A percentile compares a stretch with the other conserved stretches of the same genome.
phyloP scores from a whole-genome alignment of 2,888 invertebrate species.

The Conomelus anceps region DNA sequence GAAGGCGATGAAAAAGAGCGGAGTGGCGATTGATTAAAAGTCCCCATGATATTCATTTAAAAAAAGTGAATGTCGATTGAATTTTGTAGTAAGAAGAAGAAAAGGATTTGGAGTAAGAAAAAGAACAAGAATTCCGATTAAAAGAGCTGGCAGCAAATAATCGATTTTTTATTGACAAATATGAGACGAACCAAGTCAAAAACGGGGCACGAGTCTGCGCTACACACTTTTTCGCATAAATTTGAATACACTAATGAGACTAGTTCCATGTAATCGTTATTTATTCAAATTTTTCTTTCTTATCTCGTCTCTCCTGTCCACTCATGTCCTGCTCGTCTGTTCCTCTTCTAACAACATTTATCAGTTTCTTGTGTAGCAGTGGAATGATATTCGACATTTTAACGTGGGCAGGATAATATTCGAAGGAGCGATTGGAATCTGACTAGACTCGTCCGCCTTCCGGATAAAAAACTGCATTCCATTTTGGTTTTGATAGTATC shows the following conservation, averaged over 20 bases:
- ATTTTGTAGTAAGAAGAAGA: not conserved
- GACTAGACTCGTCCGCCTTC: too few species aligned
- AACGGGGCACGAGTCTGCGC: not conserved
- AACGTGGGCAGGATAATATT: not conserved
- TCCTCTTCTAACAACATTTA: not conserved
- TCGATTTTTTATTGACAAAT: not conserved
- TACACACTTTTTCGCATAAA: not conserved
- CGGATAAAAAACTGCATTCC: not conserved
- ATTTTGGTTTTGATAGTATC: not conserved
- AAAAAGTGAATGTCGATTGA: not conserved
- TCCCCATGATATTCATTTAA: not conserved
- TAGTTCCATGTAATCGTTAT: not conserved
- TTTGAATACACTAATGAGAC: not conserved
- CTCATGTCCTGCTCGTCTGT: not conserved
- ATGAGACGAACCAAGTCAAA: not conserved
- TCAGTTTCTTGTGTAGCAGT: not conserved
- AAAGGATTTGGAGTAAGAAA: not conserved
- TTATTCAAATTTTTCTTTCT: not conserved
- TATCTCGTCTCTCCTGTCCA: not conserved
- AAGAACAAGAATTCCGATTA: not conserved
- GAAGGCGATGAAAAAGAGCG: too few species aligned
- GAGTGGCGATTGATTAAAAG: not conserved
- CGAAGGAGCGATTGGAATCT: not conserved
- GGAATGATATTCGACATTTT: not conserved
- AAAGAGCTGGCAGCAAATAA: not conserved